Conservation (phyloP, 2,888 invertebrate genomes). For the Dolichopus griseipennis region DNA sequence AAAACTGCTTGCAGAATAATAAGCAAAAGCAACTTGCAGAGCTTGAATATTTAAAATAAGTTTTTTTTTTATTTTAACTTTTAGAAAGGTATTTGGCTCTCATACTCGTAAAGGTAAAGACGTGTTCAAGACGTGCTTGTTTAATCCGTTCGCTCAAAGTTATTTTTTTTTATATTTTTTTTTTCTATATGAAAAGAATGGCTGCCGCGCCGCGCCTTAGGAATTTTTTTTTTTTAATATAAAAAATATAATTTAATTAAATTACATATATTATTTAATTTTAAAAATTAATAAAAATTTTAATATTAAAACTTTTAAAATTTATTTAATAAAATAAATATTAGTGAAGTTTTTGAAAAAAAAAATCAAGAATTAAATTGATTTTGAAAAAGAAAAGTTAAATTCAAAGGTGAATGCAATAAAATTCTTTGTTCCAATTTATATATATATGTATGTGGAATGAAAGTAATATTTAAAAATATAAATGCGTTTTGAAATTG, state of each 20-base stretch:
- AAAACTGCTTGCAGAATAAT: not conserved
- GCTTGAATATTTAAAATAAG: not conserved
- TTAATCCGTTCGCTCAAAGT: not conserved
- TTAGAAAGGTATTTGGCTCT: slow-evolving; percentile 6
- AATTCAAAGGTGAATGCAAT: not conserved
- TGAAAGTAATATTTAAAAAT: too few species aligned
- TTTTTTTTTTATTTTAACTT: not conserved
- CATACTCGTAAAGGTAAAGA: not conserved
- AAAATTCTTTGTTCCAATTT: slow-evolving; percentile 4
- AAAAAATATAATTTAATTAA: too few species aligned
- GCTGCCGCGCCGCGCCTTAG: not conserved
- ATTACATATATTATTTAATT: not conserved
- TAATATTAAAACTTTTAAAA: not conserved
- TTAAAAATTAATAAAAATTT: not conserved
- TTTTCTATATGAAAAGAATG: not conserved
- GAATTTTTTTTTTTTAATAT: too few species aligned
- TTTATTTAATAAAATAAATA: too few species aligned
- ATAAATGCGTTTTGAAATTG: too few species aligned
- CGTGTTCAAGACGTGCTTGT: not conserved
- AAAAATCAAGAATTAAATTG: too few species aligned
- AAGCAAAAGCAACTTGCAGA: not conserved
- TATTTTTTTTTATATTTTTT: not conserved
- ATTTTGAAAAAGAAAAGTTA: too few species aligned
- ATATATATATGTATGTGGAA: too few species aligned
- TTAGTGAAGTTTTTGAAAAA: too few species aligned